Evolutionary conservation across 2,888 invertebrate genomes (phyloP), one percentile per base, ranked within the genome.

Genomic region (Epirrhoe alternata): DNA sequence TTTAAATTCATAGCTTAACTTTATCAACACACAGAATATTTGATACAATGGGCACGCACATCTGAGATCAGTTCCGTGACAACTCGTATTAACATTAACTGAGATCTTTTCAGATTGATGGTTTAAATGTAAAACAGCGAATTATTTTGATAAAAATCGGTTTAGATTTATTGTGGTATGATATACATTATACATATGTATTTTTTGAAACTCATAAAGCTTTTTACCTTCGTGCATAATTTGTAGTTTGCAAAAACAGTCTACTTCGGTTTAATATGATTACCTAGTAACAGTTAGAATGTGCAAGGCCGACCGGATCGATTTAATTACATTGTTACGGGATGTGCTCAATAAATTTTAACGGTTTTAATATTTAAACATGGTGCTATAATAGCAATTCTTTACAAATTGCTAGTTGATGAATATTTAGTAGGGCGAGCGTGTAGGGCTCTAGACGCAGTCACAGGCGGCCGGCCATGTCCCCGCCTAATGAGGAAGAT

Each of bases 401-500:
- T 83, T 86, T 87, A 85, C 83, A 83, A 86, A 87, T 86, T 85
- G 83, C 83, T 79, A 66, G 77, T 78, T 83, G 82, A 85, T 91
- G 87, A 90, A 91, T 91, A 92, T 88, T 90, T 85, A 89, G 81
- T 82, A 84, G 84, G 80, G 79, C 76, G 78, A 78, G 74, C 75
- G 74, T 77, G 76, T 74, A 76, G 70, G 74, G 77, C 74, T 75
- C 70, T 73, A 77, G 77, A 71, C 38, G 74, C 61, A 61, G 74
- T 74, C 59, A 42, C 63, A 67, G 77, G 76, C 70, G 70, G 77
- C 73, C 75, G 77, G 81, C 71, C 87, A 75, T 88, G 90, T 90
- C 81, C 71, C 80, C 69, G 81, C 84, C 88, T 90, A 90, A 92
- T 89, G 88, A 89, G 87, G 79, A 82, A 79, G 78, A 79, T 78